Conservation (phyloP, 2,113 vertebrate species). For the Bubo blakistoni region DNA sequence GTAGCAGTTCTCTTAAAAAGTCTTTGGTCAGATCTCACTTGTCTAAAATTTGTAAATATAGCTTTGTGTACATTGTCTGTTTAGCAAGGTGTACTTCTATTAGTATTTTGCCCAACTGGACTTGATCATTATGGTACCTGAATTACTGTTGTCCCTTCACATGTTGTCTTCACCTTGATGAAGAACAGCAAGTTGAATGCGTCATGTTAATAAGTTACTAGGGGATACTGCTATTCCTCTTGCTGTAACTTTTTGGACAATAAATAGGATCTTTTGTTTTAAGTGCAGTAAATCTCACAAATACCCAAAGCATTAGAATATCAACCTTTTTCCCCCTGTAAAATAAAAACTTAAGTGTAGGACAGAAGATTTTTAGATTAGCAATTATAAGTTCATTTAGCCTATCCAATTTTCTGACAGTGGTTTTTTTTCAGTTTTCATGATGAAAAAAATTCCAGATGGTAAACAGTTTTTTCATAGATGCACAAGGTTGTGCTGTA, state of each 20-base stretch:
- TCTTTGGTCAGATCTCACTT: neutral
- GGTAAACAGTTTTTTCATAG: neutral
- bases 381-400: neutral
- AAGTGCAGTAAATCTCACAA: neutral
- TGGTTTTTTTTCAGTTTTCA: neutral
- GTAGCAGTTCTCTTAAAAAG: neutral
- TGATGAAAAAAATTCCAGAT: neutral
- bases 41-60: neutral
- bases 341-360: neutral
- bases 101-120: neutral
- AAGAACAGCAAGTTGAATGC: neutral
- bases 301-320: neutral
- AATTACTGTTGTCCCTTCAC: neutral
- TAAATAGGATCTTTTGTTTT: neutral
- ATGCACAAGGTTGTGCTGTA: neutral
- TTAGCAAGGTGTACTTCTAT: neutral
- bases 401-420: neutral
- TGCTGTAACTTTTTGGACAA: neutral
- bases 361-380: neutral
- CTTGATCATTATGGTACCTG: rapidly evolving
- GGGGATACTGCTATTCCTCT: neutral
- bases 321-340: neutral
- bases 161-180: neutral
- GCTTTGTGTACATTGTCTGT: neutral
- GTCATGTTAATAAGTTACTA: neutral